These are phyloP conservation scores for Ascaphus truei DNA, from an alignment of 2,113 vertebrate genomes.

Conservation along the genomic window DNA sequence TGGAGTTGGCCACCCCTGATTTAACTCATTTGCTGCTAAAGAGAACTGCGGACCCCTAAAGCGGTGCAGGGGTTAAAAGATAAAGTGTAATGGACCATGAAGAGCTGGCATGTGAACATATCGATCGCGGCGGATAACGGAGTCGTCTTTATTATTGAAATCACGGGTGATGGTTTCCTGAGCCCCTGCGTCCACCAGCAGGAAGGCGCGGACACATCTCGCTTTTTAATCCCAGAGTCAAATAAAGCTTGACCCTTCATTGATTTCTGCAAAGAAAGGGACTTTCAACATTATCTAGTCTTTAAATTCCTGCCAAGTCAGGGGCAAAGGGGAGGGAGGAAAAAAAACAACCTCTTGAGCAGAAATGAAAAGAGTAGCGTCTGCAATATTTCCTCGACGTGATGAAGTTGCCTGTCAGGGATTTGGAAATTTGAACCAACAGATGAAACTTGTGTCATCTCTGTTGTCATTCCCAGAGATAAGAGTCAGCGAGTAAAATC, in stretches of 20 bases:
- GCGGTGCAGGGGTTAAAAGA: too few relatives aligned
- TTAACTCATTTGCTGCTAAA: too few relatives aligned
- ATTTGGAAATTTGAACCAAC: constrained; percentile 71
- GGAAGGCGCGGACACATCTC: constrained; percentile 41
- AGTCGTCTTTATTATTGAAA: constrained; percentile 31
- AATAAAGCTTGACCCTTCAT: constrained; percentile 44
- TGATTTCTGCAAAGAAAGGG: constrained; percentile 45
- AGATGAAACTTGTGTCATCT: constrained; percentile 63
- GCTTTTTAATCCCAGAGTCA: constrained; percentile 36
- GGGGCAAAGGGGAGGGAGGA: constrained; percentile 50
- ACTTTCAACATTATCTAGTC: constrained; percentile 40
- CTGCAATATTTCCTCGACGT: constrained; percentile 65
- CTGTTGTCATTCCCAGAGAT: constrained; percentile 58
- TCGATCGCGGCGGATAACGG: constrained; percentile 26
- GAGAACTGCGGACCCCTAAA: too few relatives aligned
- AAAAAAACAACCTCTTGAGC: constrained; percentile 28
- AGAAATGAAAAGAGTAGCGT: constrained; percentile 51
- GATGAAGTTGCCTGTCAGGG: constrained; percentile 80
- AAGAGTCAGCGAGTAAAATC: constrained; percentile 46
- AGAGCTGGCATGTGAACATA: too few relatives aligned
- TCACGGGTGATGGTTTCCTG: constrained; percentile 25
- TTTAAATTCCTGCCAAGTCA: constrained; percentile 48
- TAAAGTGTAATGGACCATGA: too few relatives aligned
- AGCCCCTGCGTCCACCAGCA: constrained; percentile 28
- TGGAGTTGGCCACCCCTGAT: too few relatives aligned